Evolutionary conservation across 2,797 vertebrate species (phyloP).

Genomic region (Anguilla obscura): DNA sequence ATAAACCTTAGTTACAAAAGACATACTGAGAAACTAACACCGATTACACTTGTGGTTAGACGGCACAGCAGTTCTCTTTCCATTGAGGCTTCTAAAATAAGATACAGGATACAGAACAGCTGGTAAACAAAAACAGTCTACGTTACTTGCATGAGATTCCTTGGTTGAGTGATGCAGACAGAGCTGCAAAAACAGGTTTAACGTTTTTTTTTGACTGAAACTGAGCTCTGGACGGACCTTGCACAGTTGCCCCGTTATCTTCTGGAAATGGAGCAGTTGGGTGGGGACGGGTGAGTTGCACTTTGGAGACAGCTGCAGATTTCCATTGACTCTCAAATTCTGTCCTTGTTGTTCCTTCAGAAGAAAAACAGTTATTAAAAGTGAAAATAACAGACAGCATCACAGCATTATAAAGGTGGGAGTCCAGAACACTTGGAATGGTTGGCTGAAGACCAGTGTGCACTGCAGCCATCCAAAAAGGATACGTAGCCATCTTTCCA

Average conservation of each 20-base stretch:
- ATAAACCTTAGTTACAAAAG: background rate
- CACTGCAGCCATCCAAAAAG: background rate
- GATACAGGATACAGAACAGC: too few relatives aligned
- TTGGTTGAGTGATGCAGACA: background rate
- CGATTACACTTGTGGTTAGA: background rate
- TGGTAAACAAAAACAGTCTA: background rate
- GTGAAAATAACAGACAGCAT: background rate
- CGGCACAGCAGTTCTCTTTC: background rate
- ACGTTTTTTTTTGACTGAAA: background rate
- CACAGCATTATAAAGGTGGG: constrained; percentile 15
- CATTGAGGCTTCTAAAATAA: too few relatives aligned
- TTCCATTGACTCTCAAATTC: constrained; percentile 49
- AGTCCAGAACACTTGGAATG: background rate
- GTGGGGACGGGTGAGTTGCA: constrained; percentile 34
- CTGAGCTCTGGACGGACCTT: constrained; percentile 57
- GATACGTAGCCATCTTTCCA: background rate
- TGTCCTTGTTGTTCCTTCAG: constrained; percentile 76
- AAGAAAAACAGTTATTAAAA: constrained; percentile 33
- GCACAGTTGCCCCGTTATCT: constrained; percentile 50
- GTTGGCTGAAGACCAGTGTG: background rate
- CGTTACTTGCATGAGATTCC: background rate
- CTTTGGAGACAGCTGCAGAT: constrained; percentile 44
- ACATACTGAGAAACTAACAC: background rate
- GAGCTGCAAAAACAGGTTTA: background rate
- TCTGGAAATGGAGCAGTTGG: constrained; percentile 49